Evolutionary conservation across 1,140 invertebrate genomes (phyloP), one percentile per base, ranked within the genome.

Genomic region (Eubasilissa regina): DNA sequence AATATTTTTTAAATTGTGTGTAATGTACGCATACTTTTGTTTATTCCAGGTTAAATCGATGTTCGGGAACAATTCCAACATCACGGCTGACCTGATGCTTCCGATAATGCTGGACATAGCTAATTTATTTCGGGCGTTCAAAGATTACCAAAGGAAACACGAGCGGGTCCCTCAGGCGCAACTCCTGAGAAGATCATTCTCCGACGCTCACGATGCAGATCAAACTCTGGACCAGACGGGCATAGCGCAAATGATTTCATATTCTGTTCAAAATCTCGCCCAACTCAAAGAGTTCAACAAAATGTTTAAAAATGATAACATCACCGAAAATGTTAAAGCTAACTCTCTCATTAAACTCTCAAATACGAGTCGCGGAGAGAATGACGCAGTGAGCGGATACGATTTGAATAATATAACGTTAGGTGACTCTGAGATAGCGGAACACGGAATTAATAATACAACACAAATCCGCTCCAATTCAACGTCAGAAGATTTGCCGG

Each of bases 71-170:
- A 89, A 90, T 64, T 86, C 85, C 45, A 90, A 89, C 75, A 85
- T 88, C 1, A 90, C 87, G 12, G 87, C 91, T 48, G 90, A 93
- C 19, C 85, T 93, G 1, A 87, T 92, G 85, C 83, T 93, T 51
- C 92, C 92, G 21, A 92, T 93, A 77, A 89, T 91, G 66, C 87
- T 89, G 78, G 93, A 94, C 83, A 91, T 93, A 81, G 92, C 92
- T 0, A 92, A 92, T 83, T 87, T 93, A 51, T 89, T 93, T 53
- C 86, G 86, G 62, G 88, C 86, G 73, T 87, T 89, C 0, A 64
- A 89, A 86, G 81, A 84, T 10, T 80, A 80, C 8, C 56, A 75
- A 85, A 78, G 86, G 86, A 83, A 84, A 86, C 73, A 85, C 80
- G 70, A 83, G 80, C 21, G 75, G 77, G 77, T 85, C 83, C 84